Evolutionary conservation across 2,888 invertebrate genomes (phyloP).

Genomic region (Chloroclystis v-ata): DNA sequence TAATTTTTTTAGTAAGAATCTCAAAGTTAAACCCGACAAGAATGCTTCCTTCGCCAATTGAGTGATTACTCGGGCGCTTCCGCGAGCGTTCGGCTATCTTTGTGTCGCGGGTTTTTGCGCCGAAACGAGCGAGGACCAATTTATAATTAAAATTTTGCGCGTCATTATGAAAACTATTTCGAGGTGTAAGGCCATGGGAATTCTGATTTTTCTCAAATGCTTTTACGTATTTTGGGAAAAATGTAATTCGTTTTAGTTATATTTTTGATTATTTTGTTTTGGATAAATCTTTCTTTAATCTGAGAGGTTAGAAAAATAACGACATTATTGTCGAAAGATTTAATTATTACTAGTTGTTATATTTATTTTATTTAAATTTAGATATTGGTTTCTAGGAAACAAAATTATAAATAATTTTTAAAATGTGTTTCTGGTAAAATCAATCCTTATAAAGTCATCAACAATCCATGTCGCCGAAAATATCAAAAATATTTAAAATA

Average conservation of each 20-base stretch:
- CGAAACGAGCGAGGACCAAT: constrained; percentile 42
- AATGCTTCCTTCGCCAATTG: constrained; percentile 56
- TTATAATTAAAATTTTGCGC: constrained; percentile 71
- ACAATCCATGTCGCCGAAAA: constrained; percentile 1
- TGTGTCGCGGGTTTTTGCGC: constrained; percentile 52
- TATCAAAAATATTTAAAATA: constrained; percentile 40
- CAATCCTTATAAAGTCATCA: background rate
- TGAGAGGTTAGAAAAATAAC: no score
- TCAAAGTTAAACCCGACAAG: constrained; percentile 28
- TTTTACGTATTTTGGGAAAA: no score
- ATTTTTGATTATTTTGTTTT: no score
- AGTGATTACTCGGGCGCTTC: constrained; percentile 55
- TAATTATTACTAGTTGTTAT: no score
- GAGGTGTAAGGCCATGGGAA: constrained; percentile 19
- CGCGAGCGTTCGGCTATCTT: constrained; percentile 50
- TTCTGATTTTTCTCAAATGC: constrained; percentile 10
- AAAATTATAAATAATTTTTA: no score
- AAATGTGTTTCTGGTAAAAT: no score
- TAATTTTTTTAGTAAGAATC: background rate
- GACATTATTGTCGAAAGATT: no score
- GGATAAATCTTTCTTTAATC: no score
- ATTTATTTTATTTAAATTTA: no score
- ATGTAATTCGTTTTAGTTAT: no score
- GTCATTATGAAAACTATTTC: constrained; percentile 64
- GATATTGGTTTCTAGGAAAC: no score